Evolutionary conservation across 2,113 vertebrate genomes (phyloP).

Genomic region (Promerops cafer): DNA sequence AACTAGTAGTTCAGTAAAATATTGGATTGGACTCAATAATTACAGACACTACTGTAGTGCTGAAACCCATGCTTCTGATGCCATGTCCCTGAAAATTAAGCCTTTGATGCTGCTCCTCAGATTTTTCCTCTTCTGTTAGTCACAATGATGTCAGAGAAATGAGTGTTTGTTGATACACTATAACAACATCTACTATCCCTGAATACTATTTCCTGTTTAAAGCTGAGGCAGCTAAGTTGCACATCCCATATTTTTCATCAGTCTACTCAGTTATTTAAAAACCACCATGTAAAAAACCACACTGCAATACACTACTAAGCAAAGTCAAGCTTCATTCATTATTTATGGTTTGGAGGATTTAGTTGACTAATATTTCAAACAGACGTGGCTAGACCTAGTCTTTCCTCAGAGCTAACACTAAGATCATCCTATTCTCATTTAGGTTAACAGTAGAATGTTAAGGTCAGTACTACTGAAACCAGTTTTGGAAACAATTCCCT

Average conservation of each 20-base stretch:
- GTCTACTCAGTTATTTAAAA: background rate
- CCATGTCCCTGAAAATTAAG: background rate
- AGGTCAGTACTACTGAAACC: background rate
- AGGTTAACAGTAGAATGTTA: background rate
- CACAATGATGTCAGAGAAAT: background rate
- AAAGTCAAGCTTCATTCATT: background rate
- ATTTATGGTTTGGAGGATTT: background rate
- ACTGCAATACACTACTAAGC: background rate
- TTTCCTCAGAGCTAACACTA: background rate
- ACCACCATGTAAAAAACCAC: background rate
- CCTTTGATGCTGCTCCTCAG: background rate
- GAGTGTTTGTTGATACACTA: background rate
- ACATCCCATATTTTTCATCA: background rate
- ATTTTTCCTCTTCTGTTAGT: background rate
- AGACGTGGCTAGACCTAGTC: background rate
- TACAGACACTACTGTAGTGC: background rate
- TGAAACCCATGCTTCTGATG: background rate
- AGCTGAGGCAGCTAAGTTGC: background rate
- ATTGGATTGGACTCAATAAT: background rate
- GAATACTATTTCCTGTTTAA: background rate
- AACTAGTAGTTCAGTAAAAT: background rate
- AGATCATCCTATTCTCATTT: background rate
- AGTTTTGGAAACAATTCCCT: background rate
- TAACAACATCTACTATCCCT: background rate
- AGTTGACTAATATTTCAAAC: background rate